Evolutionary conservation across 2,888 invertebrate species (phyloP).

Genomic region (Dasysyrphus tricinctus): DNA sequence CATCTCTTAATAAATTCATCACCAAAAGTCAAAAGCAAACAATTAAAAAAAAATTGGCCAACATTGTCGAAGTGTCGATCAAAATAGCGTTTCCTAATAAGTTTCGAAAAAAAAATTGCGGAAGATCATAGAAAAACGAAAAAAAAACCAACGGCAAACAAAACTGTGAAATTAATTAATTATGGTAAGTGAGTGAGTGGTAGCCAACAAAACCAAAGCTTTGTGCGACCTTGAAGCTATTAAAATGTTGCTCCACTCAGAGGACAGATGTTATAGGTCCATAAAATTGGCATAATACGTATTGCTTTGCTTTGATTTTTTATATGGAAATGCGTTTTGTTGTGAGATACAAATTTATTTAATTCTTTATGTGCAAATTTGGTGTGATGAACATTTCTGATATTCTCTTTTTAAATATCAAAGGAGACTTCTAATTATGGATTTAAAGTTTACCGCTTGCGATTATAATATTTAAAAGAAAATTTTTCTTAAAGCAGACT

Average conservation of each 20-base stretch:
- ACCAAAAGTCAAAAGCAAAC: slow-evolving; percentile 1
- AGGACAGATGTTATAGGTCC: not conserved
- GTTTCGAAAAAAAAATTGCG: slow-evolving; percentile 15
- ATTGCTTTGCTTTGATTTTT: not conserved
- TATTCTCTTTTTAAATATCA: not conserved
- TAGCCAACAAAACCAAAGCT: not conserved
- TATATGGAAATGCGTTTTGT: not conserved
- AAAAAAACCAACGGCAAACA: not conserved
- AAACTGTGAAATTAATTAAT: slow-evolving; percentile 28
- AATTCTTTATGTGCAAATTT: not conserved
- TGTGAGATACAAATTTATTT: not conserved
- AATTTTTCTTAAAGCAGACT: too few species aligned
- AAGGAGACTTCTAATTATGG: not conserved
- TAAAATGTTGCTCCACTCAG: not conserved
- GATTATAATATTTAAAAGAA: too few species aligned
- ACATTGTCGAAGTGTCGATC: slow-evolving; percentile 32
- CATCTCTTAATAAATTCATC: slow-evolving; percentile 29
- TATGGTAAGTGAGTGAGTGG: slow-evolving; percentile 18
- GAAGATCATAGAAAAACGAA: slow-evolving; percentile 9
- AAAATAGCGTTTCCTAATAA: slow-evolving; percentile 19
- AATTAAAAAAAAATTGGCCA: slow-evolving; percentile 3
- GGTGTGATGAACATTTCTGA: not conserved
- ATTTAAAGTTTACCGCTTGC: not conserved
- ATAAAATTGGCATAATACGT: not conserved
- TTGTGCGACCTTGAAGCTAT: slow-evolving; percentile 9